A percentile compares a stretch with the other conserved stretches of the same genome.
phyloP scores from a whole-genome alignment of 2,888 invertebrate species.

The Muschampia plurimacula region DNA sequence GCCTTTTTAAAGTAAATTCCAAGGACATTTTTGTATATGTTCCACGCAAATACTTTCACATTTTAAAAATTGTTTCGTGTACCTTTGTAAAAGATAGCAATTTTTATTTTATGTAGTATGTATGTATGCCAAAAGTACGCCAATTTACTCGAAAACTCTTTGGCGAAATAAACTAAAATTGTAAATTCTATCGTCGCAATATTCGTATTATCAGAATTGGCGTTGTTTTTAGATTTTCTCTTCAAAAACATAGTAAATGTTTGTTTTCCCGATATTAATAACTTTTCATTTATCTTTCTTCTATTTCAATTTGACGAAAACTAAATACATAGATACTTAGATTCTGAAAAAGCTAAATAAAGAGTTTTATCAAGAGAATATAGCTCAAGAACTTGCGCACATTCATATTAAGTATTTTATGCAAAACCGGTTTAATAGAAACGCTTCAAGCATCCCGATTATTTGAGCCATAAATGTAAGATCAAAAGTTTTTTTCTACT shows the following conservation, averaged over 20 bases:
- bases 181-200: neutral
- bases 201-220: neutral
- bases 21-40: conserved; percentile 15
- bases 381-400: no score
- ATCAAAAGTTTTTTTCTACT: neutral
- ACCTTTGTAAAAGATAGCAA: neutral
- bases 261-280: no score
- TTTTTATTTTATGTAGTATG: conserved; percentile 15
- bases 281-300: no score
- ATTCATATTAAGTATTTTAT: no score
- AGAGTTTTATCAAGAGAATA: no score
- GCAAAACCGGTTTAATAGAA: neutral
- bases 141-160: neutral
- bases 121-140: neutral
- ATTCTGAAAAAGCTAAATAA: no score
- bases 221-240: neutral
- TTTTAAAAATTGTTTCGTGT: conserved; percentile 7
- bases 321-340: no score
- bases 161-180: conserved; percentile 1
- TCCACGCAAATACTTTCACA: neutral
- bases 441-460: neutral
- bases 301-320: no score
- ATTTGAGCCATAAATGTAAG: neutral
- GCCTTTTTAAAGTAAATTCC: neutral
- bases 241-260: no score